Evolutionary conservation across 2,797 vertebrate species (phyloP).

Genomic region (Apodemus agrarius): DNA sequence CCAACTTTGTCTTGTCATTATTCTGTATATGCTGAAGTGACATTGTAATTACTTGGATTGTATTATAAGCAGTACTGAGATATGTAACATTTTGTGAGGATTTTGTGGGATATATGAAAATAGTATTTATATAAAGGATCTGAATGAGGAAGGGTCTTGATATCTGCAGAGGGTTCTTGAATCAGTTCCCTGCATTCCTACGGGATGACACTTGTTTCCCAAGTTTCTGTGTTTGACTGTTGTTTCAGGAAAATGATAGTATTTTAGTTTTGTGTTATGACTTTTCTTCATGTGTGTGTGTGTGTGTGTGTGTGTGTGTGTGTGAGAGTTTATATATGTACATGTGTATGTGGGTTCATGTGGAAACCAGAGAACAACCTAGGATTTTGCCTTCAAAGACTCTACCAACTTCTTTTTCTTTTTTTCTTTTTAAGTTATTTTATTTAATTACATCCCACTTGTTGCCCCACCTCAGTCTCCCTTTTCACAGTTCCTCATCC

Average conservation of each 20-base stretch:
- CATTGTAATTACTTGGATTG: neutral
- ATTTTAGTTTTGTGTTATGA: conserved; percentile 41
- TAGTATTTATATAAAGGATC: neutral
- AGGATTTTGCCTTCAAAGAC: neutral
- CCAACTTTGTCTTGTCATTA: neutral
- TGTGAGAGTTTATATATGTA: neutral
- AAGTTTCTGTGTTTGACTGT: neutral
- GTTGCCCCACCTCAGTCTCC: too few species aligned
- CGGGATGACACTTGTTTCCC: neutral
- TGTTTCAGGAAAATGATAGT: conserved; percentile 33
- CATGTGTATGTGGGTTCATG: neutral
- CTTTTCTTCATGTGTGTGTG: neutral
- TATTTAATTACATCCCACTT: too few species aligned
- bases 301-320: neutral
- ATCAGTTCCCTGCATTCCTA: neutral
- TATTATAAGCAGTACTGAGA: neutral
- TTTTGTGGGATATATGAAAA: neutral
- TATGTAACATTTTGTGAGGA: neutral
- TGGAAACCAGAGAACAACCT: neutral
- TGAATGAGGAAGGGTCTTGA: neutral
- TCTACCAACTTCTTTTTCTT: neutral
- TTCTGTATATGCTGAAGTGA: neutral
- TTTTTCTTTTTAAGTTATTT: too few species aligned
- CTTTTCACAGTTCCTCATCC: too few species aligned
- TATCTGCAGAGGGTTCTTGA: neutral